A percentile compares a stretch with the other conserved stretches of the same genome.
These are phyloP conservation scores for Drosophila flavopinicola DNA, from an alignment of 2,888 invertebrate species.

Conservation along the genomic window DNA sequence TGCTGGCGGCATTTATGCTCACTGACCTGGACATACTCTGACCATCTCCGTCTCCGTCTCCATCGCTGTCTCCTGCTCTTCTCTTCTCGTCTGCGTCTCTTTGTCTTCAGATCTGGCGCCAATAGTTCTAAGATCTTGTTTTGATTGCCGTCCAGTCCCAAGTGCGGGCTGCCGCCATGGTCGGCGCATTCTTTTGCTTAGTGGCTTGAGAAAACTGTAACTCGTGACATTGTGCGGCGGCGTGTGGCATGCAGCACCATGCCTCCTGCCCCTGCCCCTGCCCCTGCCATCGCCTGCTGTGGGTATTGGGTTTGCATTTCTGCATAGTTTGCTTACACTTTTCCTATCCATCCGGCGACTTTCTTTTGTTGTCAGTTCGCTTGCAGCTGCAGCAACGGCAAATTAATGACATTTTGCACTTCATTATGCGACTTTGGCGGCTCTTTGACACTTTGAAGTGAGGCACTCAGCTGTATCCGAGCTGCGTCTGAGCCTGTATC, in stretches of 20 bases:
- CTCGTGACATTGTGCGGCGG: constrained; percentile 76
- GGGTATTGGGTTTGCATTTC: constrained; percentile 63
- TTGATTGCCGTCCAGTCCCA: constrained; percentile 64
- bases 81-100: constrained; percentile 8
- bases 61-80: constrained; percentile 14
- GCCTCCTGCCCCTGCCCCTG: background rate
- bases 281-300: background rate
- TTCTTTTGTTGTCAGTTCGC: constrained; percentile 65
- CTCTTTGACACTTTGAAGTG: constrained; percentile 80
- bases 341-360: constrained; percentile 55
- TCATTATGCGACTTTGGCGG: constrained; percentile 78
- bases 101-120: constrained; percentile 77
- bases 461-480: constrained; percentile 71
- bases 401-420: constrained; percentile 81
- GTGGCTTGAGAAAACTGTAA: constrained; percentile 78
- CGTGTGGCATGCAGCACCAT: constrained; percentile 62
- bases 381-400: constrained; percentile 68
- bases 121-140: constrained; percentile 83
- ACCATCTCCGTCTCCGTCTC: constrained; percentile 10
- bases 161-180: constrained; percentile 29
- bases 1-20: constrained; percentile 67
- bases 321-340: constrained; percentile 72
- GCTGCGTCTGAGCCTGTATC: constrained; percentile 35
- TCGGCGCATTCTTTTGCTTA: constrained; percentile 65
- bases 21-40: constrained; percentile 75